Evolutionary conservation across 2,888 invertebrate genomes (phyloP).

Genomic region (Lamellibrachia satsuma): DNA sequence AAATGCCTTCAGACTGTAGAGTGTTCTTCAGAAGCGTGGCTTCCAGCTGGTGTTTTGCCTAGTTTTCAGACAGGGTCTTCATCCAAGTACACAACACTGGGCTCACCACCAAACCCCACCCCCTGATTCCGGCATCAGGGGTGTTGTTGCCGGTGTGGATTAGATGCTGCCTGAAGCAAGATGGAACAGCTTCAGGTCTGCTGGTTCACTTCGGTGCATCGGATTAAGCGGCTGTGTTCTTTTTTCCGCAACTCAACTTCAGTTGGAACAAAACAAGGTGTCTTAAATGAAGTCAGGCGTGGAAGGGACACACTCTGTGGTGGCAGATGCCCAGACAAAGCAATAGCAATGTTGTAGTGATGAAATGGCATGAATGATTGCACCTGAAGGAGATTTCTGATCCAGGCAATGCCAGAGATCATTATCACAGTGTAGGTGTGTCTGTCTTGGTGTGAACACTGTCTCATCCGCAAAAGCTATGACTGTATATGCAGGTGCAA

Average conservation of each 20-base stretch:
- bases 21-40: background rate
- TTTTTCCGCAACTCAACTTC: background rate
- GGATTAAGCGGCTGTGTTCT: background rate
- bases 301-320: background rate
- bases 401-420: background rate
- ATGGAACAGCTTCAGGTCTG: constrained; percentile 10
- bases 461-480: background rate
- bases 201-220: background rate
- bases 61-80: background rate
- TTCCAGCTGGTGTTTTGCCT: constrained; percentile 9
- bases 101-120: background rate
- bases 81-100: background rate
- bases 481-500: background rate
- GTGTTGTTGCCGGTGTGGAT: background rate
- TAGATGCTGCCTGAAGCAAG: background rate
- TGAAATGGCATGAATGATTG: background rate
- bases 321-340: background rate
- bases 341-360: background rate
- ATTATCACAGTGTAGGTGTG: background rate
- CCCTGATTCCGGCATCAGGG: constrained; percentile 1
- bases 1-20: background rate
- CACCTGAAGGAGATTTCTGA: background rate
- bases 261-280: background rate
- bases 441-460: background rate
- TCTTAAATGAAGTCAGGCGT: background rate